Evolutionary conservation across 2,113 vertebrate genomes (phyloP).

Genomic region (Antechinus stuartii): DNA sequence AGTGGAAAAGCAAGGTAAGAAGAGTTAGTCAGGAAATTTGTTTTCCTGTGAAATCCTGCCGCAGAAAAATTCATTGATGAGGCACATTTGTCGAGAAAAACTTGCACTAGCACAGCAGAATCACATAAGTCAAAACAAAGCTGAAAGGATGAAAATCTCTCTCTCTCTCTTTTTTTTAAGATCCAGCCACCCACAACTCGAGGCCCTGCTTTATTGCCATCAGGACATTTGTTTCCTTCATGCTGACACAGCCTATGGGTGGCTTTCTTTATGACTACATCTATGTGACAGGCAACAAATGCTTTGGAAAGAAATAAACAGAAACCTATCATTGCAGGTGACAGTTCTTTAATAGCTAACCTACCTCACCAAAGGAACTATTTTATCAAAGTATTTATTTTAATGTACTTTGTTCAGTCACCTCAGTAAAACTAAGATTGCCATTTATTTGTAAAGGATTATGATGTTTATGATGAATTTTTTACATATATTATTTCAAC

Average conservation of each 20-base stretch:
- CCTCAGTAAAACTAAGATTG: constrained; percentile 11
- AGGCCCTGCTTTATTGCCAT: neutral
- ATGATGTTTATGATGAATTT: neutral
- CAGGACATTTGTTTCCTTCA: neutral
- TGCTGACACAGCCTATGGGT: neutral
- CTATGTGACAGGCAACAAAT: neutral
- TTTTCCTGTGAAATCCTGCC: neutral
- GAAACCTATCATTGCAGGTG: neutral
- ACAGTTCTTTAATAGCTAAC: neutral
- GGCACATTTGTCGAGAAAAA: neutral
- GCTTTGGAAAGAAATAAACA: neutral
- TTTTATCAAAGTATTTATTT: neutral
- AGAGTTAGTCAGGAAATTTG: neutral
- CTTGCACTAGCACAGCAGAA: neutral
- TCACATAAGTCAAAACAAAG: constrained; percentile 1
- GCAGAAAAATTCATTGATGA: neutral
- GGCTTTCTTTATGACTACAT: neutral
- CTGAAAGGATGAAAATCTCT: neutral
- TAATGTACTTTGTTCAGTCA: neutral
- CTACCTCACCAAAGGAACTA: neutral
- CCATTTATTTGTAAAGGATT: constrained; percentile 16
- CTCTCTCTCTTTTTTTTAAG: neutral
- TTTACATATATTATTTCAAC: constrained; percentile 21
- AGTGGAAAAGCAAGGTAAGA: neutral
- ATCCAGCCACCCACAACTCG: neutral